Base-by-base conservation (phyloP, 2,888 invertebrate species). In the Xanthia icteritia region DNA sequence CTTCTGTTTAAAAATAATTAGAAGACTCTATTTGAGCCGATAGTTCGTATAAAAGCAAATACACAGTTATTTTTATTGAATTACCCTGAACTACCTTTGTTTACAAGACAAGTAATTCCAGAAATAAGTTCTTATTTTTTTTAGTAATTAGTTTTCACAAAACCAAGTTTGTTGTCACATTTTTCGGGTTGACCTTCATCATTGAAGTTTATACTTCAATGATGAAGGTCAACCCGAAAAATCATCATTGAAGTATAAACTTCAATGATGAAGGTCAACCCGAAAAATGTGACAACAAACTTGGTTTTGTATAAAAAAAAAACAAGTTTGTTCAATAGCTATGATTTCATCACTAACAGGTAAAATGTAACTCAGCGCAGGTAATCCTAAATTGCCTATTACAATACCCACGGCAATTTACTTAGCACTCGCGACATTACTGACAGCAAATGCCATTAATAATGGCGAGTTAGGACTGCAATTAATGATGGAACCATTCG, bases 391-490 rank as follows among this genome's bases (percentile, higher is more conserved):
- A 72, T 73, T 82, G 63, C 36, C 60, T 51, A 60, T 68, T 82
- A 71, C 42, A 72, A 56, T 69, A 42, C 48, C 51, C 51, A 8
- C 0, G 23, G 36, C 36, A 39, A 27, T 73, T 23, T 39, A 66
- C 39, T 69, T 48, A 72, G 64, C 56, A 70, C 36, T 36, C 72
- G 36, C 42, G 63, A 27, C 31, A 64, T 73, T 70, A 76, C 83
- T 83, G 61, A 70, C 61, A 64, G 63, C 63, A 63, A 79, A 83
- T 79, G 31, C 68, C 67, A 79, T 83, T 79, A 79, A 70, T 79
- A 76, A 76, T 76, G 54, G 76, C 76, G 63, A 71, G 73, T 67
- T 83, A 83, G 36, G 51, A 56, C 27, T 76, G 70, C 63, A 71
- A 73, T 76, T 73, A 71, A 79, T 73, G 60, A 79, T 56, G 31